Evolutionary conservation across 2,113 vertebrate species (phyloP).

Genomic region (Cyprinodon variegatus): DNA sequence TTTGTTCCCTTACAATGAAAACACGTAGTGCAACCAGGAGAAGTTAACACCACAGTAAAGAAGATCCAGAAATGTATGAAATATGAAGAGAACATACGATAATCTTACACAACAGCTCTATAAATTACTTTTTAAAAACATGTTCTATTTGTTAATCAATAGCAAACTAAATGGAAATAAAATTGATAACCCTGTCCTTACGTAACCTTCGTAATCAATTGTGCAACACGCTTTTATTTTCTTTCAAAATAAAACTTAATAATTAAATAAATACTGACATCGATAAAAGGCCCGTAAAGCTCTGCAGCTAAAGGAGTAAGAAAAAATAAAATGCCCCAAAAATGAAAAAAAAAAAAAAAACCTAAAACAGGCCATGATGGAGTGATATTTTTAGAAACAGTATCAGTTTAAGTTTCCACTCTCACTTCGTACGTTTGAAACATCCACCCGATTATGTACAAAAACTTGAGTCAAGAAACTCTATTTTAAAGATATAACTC

Average conservation of each 20-base stretch:
- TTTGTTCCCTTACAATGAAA: constrained; percentile 39
- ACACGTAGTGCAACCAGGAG: constrained; percentile 12
- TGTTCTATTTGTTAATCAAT: background rate
- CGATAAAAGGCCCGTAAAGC: constrained; percentile 1
- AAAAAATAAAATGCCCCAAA: background rate
- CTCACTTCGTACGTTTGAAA: constrained; percentile 13
- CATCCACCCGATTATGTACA: constrained; percentile 41
- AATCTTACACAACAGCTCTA: background rate
- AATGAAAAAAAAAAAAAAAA: background rate
- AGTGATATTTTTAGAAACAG: background rate
- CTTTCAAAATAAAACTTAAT: background rate
- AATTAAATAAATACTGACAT: constrained; percentile 4
- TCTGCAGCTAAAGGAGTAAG: background rate
- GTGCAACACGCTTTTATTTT: background rate
- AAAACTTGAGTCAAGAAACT: constrained; percentile 18
- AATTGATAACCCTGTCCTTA: background rate
- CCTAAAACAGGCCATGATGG: background rate
- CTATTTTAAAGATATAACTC: constrained; percentile 37
- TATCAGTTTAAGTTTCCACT: constrained; percentile 5
- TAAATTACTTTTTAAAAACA: background rate
- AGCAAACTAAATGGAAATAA: background rate
- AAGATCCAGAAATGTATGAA: constrained; percentile 24
- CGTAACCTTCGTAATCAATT: background rate
- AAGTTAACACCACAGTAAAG: constrained; percentile 21
- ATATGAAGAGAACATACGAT: background rate